Base-by-base conservation (phyloP, 2,888 invertebrate genomes). In the Tetranychus piercei region DNA sequence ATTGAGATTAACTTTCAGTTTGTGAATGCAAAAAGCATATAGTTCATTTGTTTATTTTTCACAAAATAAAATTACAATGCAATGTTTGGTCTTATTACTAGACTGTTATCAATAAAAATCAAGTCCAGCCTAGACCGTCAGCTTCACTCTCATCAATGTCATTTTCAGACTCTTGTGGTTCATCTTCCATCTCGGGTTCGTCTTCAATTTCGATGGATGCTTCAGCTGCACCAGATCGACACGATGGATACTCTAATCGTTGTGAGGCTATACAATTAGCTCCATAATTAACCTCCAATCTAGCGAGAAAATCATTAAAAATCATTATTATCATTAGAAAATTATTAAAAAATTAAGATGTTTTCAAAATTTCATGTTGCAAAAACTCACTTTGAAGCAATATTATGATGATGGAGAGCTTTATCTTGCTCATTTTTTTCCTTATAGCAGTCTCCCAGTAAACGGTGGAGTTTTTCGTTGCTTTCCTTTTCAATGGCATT, bases 361-460 rank as follows among this genome's bases (percentile, higher is more conserved):
- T 18, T 20, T 20, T 71, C 34, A 11, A 65, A 20, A 74, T 43
- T 45, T 67, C n/a, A 43, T 23, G 1, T 9, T 18, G 22, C 20
- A 6, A 43, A 64, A 73, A 79, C 82, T 81, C 82, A 88, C 87
- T 86, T 86, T 43, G 88, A 82, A 4, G 88, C 88, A 78, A 86
- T 85, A 73, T 85, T 86, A 81, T 87, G 89, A 80, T 88, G 88
- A 78, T 88, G 86, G 75, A 88, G 84, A 43, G 89, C 89, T 79
- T 88, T 88, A 73, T 88, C 87, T 76, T 87, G 87, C 78, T 88
- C 87, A 77, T 87, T 86, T 73, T 86, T 83, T 78, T 86, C 84
- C 8, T 85, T 83, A 79, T 86, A 85, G 74, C 88, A 84, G 79
- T 88, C 88, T 1, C 87, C 89, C 23, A 89, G 81, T 82, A 88